These are phyloP conservation scores for Poecile atricapillus DNA, from an alignment of 2,113 vertebrate genomes.

Conservation along the genomic window DNA sequence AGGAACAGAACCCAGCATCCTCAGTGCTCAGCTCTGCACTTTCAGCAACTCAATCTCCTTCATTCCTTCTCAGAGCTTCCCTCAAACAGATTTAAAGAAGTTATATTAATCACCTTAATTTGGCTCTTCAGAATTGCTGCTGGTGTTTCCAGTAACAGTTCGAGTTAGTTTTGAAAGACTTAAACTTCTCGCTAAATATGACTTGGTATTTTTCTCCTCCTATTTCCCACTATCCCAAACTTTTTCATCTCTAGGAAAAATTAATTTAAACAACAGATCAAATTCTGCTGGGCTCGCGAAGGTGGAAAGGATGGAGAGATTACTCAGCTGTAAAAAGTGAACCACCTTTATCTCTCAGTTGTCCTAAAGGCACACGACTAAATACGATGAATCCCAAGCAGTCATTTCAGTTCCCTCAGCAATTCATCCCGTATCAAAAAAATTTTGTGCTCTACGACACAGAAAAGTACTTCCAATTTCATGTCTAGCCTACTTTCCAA, in stretches of 20 bases:
- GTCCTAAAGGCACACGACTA: neutral
- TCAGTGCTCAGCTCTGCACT: neutral
- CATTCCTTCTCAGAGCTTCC: neutral
- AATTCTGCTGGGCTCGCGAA: neutral
- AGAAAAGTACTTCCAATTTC: neutral
- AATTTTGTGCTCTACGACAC: neutral
- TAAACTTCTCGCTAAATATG: neutral
- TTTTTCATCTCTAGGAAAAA: neutral
- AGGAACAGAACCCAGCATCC: neutral
- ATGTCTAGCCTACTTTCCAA: neutral
- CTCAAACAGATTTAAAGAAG: neutral
- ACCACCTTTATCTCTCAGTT: neutral
- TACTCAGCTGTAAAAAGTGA: neutral
- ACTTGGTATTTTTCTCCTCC: neutral
- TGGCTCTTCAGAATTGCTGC: neutral
- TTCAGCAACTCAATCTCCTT: neutral
- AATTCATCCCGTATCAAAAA: neutral
- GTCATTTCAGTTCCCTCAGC: neutral
- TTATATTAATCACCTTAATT: neutral
- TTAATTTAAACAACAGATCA: neutral
- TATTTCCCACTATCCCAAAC: neutral
- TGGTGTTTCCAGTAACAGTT: neutral
- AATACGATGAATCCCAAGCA: neutral
- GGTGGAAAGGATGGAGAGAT: neutral
- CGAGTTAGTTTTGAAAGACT: neutral